Evolutionary conservation across 2,888 invertebrate genomes (phyloP).

Genomic region (Acanthoscelides obtectus): DNA sequence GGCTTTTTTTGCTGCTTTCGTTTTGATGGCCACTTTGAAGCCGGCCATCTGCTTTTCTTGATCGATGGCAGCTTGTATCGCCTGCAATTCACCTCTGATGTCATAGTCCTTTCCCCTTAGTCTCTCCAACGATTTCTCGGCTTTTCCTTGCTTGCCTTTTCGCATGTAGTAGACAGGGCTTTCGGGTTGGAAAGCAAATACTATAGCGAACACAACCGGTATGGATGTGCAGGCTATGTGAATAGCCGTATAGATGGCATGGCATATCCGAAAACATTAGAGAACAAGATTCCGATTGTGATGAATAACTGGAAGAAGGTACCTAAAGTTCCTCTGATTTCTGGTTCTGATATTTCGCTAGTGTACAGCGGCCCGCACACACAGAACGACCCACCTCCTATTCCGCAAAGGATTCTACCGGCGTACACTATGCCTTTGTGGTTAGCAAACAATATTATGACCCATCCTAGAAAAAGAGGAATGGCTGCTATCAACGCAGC

Average conservation of each 20-base stretch:
- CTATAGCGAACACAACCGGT: constrained; percentile 63
- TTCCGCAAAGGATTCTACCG: constrained; percentile 63
- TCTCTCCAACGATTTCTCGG: constrained; percentile 62
- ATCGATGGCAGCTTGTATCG: constrained; percentile 48
- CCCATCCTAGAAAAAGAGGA: constrained; percentile 72
- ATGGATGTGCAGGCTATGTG: constrained; percentile 57
- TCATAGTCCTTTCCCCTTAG: constrained; percentile 71
- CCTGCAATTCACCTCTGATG: constrained; percentile 54
- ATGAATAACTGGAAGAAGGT: constrained; percentile 81
- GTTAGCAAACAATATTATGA: constrained; percentile 62
- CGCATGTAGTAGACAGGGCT: constrained; percentile 69
- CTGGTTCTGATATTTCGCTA: constrained; percentile 79
- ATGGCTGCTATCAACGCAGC: constrained; percentile 60
- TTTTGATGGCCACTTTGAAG: constrained; percentile 54
- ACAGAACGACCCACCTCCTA: constrained; percentile 78
- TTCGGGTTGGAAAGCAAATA: constrained; percentile 83
- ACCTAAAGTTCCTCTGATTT: constrained; percentile 78
- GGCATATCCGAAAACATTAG: constrained; percentile 64
- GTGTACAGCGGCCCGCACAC: constrained; percentile 80
- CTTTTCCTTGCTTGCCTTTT: constrained; percentile 61
- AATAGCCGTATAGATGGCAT: constrained; percentile 55
- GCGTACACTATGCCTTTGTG: constrained; percentile 58
- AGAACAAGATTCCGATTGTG: constrained; percentile 74
- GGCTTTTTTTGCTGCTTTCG: constrained; percentile 61
- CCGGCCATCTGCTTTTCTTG: constrained; percentile 54